These are phyloP conservation scores for Drosophila paranaensis DNA, from an alignment of 2,888 invertebrate species.

Conservation along the genomic window DNA sequence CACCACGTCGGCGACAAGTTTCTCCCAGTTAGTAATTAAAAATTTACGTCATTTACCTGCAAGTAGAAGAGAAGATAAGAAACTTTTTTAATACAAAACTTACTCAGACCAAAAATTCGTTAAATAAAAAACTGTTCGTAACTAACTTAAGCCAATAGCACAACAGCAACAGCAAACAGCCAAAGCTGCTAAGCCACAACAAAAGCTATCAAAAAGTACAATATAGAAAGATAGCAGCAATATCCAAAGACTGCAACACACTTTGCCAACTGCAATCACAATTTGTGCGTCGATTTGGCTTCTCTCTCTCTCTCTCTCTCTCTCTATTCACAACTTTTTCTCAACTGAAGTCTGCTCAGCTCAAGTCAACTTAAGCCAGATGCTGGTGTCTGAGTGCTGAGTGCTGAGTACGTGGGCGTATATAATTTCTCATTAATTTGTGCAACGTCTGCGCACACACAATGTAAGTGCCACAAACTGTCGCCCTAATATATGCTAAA, in stretches of 20 bases:
- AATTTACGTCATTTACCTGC: slow-evolving; percentile 79
- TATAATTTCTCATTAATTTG: slow-evolving; percentile 76
- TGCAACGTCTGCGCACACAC: slow-evolving; percentile 67
- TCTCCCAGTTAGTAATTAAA: slow-evolving; percentile 69
- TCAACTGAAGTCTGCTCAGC: background rate
- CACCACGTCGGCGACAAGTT: slow-evolving; percentile 56
- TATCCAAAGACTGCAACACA: slow-evolving; percentile 40
- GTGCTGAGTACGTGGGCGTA: slow-evolving; percentile 45
- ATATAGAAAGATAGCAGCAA: slow-evolving; percentile 28
- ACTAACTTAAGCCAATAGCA: slow-evolving; percentile 64
- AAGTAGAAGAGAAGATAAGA: slow-evolving; percentile 65
- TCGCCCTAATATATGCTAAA: slow-evolving; percentile 59
- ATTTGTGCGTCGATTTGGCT: slow-evolving; percentile 45
- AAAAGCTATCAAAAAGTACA: slow-evolving; percentile 51
- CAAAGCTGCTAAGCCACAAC: slow-evolving; percentile 22
- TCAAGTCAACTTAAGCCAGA: background rate
- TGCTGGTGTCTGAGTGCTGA: slow-evolving; percentile 44
- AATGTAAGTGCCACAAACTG: slow-evolving; percentile 47
- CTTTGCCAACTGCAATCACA: slow-evolving; percentile 53
- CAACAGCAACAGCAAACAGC: slow-evolving; percentile 17
- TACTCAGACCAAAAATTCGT: slow-evolving; percentile 36
- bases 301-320: slow-evolving; percentile 1
- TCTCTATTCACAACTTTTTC: slow-evolving; percentile 15
- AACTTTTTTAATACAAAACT: slow-evolving; percentile 78
- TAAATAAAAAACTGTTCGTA: slow-evolving; percentile 43